Conservation (phyloP, 1,140 invertebrate genomes). For the Lethocerus indicus region DNA sequence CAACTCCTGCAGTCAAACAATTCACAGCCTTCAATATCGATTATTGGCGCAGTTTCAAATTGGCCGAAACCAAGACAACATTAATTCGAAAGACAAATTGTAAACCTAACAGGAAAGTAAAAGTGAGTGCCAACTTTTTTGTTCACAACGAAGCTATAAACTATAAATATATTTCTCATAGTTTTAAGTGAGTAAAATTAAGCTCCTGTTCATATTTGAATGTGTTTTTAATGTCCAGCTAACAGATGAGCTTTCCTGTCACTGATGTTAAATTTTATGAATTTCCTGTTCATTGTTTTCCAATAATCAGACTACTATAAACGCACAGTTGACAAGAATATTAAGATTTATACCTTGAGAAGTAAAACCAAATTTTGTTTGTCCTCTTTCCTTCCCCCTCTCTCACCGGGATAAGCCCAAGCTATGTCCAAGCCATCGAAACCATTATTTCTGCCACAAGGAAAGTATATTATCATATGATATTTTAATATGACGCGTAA, state of each 20-base stretch:
- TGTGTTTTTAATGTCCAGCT: neutral
- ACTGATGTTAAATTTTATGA: neutral
- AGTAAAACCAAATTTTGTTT: conserved; percentile 58
- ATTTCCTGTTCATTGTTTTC: neutral
- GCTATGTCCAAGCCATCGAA: conserved; percentile 75
- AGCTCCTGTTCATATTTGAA: too few species aligned
- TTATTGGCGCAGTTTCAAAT: too few species aligned
- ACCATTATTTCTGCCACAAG: conserved; percentile 33
- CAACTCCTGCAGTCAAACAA: too few species aligned
- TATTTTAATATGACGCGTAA: neutral
- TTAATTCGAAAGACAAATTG: too few species aligned
- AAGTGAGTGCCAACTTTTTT: too few species aligned
- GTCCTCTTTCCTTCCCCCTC: conserved; percentile 53
- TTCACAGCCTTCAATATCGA: too few species aligned
- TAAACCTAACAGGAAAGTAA: too few species aligned
- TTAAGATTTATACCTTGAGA: conserved; percentile 36
- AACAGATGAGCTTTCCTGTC: neutral
- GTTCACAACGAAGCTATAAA: too few species aligned
- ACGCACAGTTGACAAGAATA: neutral
- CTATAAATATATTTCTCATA: too few species aligned
- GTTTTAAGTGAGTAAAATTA: too few species aligned
- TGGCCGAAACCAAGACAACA: too few species aligned
- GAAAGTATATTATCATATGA: conserved; percentile 2
- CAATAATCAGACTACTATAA: neutral
- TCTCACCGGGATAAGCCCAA: conserved; percentile 50